Evolutionary conservation across 2,113 vertebrate species (phyloP).

Genomic region (Rhodinocichla rosea): DNA sequence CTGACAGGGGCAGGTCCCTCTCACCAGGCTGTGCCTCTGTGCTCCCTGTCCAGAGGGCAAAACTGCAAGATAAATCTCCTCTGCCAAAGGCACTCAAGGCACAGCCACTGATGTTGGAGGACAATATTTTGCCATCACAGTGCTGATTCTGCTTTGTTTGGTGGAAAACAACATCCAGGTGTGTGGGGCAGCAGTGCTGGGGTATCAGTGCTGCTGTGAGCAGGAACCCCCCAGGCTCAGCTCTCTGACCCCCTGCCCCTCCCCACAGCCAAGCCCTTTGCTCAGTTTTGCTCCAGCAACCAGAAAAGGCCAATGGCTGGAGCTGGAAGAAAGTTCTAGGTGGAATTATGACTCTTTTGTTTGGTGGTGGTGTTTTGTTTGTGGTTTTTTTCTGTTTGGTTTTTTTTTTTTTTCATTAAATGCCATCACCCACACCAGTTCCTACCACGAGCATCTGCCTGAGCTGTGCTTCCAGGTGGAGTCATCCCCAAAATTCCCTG

Average conservation of each 20-base stretch:
- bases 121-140: fast-evolving
- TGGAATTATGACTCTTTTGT: not conserved
- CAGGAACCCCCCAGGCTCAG: not conserved
- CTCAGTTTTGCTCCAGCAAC: not conserved
- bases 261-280: not conserved
- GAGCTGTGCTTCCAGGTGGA: not conserved
- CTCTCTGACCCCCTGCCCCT: not conserved
- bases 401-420: not conserved
- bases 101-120: not conserved
- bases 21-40: not conserved
- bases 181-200: not conserved
- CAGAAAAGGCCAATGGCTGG: not conserved
- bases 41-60: not conserved
- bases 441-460: not conserved
- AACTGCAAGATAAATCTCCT: not conserved
- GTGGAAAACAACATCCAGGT: fast-evolving
- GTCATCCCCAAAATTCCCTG: not conserved
- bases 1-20: not conserved
- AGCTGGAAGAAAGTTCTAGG: not conserved
- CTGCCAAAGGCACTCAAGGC: not conserved
- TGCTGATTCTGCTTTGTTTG: not conserved
- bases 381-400: not conserved
- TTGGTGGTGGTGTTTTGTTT: not conserved
- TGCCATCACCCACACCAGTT: not conserved
- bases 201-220: not conserved